Evolutionary conservation across 1,140 invertebrate species (phyloP).

Genomic region (Cotesia chilonis): DNA sequence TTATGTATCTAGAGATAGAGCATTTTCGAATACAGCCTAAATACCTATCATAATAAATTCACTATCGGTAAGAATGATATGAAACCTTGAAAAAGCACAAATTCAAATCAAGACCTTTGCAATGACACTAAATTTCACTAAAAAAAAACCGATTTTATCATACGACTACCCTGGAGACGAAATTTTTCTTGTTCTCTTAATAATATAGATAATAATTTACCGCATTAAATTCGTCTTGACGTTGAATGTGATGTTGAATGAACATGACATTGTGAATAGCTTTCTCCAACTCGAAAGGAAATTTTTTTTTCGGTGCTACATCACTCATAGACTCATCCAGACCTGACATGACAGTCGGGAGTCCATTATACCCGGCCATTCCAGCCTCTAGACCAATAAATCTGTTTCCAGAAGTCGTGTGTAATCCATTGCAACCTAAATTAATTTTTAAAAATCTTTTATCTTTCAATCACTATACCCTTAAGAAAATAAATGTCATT

Average conservation of each 20-base stretch:
- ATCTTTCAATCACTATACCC: too few relatives aligned
- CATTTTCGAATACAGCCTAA: too few relatives aligned
- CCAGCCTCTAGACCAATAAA: conserved; percentile 73
- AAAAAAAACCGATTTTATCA: too few relatives aligned
- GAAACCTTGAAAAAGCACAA: not conserved
- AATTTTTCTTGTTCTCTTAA: not conserved
- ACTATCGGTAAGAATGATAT: not conserved
- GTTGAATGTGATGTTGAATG: conserved; percentile 92
- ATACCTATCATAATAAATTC: too few relatives aligned
- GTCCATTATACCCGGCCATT: conserved; percentile 76
- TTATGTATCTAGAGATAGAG: too few relatives aligned
- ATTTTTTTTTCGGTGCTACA: conserved; percentile 81
- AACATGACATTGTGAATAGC: conserved; percentile 95
- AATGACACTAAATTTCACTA: not conserved
- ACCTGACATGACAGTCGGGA: conserved; percentile 81
- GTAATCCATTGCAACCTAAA: conserved; percentile 77
- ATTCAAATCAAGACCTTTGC: not conserved
- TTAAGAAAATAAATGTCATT: too few relatives aligned
- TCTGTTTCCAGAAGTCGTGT: conserved; percentile 77
- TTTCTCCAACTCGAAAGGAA: conserved; percentile 91
- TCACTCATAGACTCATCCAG: conserved; percentile 84
- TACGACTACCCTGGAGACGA: too few relatives aligned
- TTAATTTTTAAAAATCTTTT: not conserved
- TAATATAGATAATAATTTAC: conserved; percentile 64
- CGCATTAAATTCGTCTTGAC: conserved; percentile 92